Evolutionary conservation across 2,113 vertebrate genomes (phyloP), one percentile per base, ranked within the genome.

Genomic region (Myanophis thanlyinensis): DNA sequence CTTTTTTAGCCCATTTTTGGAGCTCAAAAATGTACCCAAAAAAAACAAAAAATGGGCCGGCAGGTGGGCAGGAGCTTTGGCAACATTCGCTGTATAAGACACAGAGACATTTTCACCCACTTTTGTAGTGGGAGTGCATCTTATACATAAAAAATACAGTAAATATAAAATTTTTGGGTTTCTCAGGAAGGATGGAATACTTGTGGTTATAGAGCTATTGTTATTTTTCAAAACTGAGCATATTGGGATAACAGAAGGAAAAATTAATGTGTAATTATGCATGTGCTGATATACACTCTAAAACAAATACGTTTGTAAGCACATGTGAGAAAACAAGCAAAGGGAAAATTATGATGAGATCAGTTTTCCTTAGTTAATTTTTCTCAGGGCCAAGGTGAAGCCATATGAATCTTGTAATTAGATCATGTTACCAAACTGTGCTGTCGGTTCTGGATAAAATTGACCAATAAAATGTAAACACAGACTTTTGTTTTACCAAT

Each of bases 401-500:
- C 73, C 44, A 27, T 2, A 0, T 23, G 46, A 1, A 0, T 7
- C 1, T 35, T 85, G 90, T 93, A 92, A 90, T 86, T 88, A 51
- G 48, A 93, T 96, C 1, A 0, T 88, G 90, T 95, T 95, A 20
- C 94, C 94, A 91, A 93, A 0, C 93, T 67, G 67, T 1, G 90
- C 86, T 95, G 87, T 95, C 94, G 95, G 94, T 62, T 20, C 56
- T 67, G 25, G 47, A 67, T 52, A 27, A 73, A 92, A 62, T 52
- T 92, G 91, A 44, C 47, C 97, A 96, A 95, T 91, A 95, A 10
- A 80, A 73, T 30, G 12, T 95, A 93, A 89, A 51, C 94, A 85
- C 46, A 93, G 93, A 89, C 94, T 95, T n/a, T n/a, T n/a, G n/a
- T n/a, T n/a, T 96, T 0, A 35, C 93, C 95, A 94, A 95, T 94